These are phyloP conservation scores for Scaptomyza hsui DNA, from an alignment of 1,140 invertebrate genomes.

Conservation along the genomic window DNA sequence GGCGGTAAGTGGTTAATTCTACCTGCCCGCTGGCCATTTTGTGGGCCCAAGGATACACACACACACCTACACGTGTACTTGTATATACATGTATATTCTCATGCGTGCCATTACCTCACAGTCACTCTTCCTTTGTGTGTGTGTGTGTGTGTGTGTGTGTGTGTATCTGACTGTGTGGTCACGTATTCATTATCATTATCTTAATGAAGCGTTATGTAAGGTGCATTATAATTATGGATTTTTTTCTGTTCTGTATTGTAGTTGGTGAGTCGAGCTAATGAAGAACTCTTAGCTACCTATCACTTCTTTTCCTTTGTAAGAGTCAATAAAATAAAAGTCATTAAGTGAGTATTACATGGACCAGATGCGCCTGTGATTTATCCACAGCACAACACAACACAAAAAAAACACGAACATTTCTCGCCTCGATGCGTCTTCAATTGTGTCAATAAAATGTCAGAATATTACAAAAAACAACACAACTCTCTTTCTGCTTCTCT, in stretches of 20 bases:
- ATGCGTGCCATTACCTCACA: constrained; percentile 72
- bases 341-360: constrained; percentile 59
- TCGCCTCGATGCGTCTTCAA: constrained; percentile 52
- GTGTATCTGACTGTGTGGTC: constrained; percentile 52
- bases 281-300: constrained; percentile 37
- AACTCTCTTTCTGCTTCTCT: not conserved
- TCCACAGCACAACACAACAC: not conserved
- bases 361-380: constrained; percentile 7
- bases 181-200: constrained; percentile 81
- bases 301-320: not conserved
- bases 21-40: constrained; percentile 74
- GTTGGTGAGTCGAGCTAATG: constrained; percentile 54
- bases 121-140: not conserved
- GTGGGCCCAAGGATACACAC: constrained; percentile 28
- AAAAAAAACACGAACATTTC: not conserved
- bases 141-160: constrained; percentile 9
- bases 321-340: constrained; percentile 77
- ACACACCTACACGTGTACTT: constrained; percentile 19
- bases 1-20: constrained; percentile 78
- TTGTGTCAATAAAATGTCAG: constrained; percentile 68
- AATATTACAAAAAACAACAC: constrained; percentile 11
- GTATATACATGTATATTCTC: constrained; percentile 50
- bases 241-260: constrained; percentile 41
- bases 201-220: constrained; percentile 81
- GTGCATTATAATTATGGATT: constrained; percentile 81